Base-by-base conservation (phyloP, 1,140 invertebrate species). In the Lycorma delicatula region DNA sequence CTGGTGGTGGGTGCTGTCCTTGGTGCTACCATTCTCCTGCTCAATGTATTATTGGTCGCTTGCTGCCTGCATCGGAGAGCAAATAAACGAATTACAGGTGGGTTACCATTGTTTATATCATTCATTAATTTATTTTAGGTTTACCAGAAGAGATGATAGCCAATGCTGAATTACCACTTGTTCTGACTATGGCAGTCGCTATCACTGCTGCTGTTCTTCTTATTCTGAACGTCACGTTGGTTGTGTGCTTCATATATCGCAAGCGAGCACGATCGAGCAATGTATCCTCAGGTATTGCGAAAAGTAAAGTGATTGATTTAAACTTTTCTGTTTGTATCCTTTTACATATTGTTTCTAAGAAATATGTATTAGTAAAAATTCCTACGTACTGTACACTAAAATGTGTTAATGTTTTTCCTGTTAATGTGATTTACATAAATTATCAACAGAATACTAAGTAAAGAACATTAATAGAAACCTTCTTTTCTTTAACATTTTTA, bases 11-110 rank as follows among this genome's bases (percentile, higher is more conserved):
- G 87, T 36, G 85, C 83, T 54, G 77, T 87, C 26, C 79, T 87
- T 9, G 86, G 85, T 22, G 80, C 83, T 46, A 78, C 81, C 34
- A 75, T 89, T 49, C 79, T 89, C 25, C 71, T 86, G 25, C 78
- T 92, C 67, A 93, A 93, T 74, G 82, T 93, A 65, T 80, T 91
- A 57, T 78, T 93, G 69, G 88, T 93, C 60, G 85, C 89, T 54
- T 93, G 89, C 74, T 93, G 91, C 75, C 81, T 94, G 56, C 82
- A 88, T 67, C 79, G 85, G 69, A 79, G 80, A 71, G 78, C 82
- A 55, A 84, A 84, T 69, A 86, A 86, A 71, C 77, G 83, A 67
- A 73, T 82, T n/a, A 74, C 78, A 85, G 85, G 81, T 70, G 62
- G 65, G 64, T 63, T 41, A 16, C 36, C 12, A 38, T 25, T 26